Percentiles rank a stretch among this genome's conserved stretches.
phyloP scores from a whole-genome alignment of 1,140 invertebrate species.

The Brachionus rotundiformis region DNA sequence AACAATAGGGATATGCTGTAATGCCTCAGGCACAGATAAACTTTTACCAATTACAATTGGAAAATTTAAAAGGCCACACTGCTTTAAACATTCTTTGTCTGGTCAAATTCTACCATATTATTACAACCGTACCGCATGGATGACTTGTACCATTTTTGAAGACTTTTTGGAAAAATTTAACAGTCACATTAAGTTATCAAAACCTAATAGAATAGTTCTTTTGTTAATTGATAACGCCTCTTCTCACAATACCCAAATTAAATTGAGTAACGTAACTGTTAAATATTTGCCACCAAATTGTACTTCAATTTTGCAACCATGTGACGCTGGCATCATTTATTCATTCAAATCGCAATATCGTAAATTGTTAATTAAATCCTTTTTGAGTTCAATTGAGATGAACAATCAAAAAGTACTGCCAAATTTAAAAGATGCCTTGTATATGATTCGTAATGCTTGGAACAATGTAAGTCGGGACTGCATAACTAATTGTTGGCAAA shows the following conservation, averaged over 20 bases:
- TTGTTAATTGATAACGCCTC: conserved; percentile 65
- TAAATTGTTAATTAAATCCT: not conserved
- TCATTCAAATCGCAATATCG: conserved; percentile 56
- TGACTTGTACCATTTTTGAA: conserved; percentile 52
- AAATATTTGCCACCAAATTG: conserved; percentile 65
- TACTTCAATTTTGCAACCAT: conserved; percentile 63
- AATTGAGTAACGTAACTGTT: conserved; percentile 60
- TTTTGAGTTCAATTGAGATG: not conserved
- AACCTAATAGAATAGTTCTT: conserved; percentile 60
- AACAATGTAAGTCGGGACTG: not conserved
- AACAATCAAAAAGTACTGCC: not conserved
- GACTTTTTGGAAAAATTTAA: conserved; percentile 52
- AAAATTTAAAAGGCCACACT: conserved; percentile 51
- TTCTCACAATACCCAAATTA: conserved; percentile 57
- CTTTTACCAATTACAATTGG: conserved; percentile 52
- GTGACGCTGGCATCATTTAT: conserved; percentile 65
- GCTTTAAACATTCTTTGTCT: conserved; percentile 53
- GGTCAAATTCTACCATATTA: conserved; percentile 49
- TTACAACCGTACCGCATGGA: conserved; percentile 54
- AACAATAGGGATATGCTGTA: conserved; percentile 50
- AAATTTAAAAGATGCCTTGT: not conserved
- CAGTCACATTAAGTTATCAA: conserved; percentile 43
- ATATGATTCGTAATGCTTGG: not conserved
- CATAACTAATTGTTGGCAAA: not conserved
- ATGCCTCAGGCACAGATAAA: conserved; percentile 52